phyloP scores from a whole-genome alignment of 2,888 invertebrate species.

The Vandiemenella viatica region DNA sequence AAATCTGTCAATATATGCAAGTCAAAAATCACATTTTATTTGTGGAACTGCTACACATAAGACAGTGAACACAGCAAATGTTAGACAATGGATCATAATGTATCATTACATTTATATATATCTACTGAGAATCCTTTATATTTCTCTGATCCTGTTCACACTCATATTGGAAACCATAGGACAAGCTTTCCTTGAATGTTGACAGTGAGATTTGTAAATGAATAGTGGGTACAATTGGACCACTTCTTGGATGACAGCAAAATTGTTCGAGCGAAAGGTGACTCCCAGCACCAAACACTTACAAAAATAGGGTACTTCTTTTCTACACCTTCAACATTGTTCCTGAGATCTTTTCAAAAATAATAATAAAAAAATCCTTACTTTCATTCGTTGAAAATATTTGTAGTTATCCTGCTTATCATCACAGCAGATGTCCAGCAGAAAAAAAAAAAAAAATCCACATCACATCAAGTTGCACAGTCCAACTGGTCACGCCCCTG shows the following conservation, averaged over 20 bases:
- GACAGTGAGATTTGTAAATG: too few relatives aligned
- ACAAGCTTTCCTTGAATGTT: too few relatives aligned
- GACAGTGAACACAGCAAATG: too few relatives aligned
- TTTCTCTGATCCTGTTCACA: too few relatives aligned
- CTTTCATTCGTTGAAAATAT: slow-evolving; percentile 9
- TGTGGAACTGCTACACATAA: too few relatives aligned
- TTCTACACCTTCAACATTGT: slow-evolving; percentile 6
- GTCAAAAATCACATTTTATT: too few relatives aligned
- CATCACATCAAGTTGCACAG: slow-evolving; percentile 5
- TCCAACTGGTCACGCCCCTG: slow-evolving; percentile 50
- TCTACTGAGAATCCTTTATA: too few relatives aligned
- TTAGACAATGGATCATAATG: too few relatives aligned
- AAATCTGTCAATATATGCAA: too few relatives aligned
- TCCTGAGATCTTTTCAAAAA: slow-evolving; percentile 17
- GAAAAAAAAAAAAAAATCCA: slow-evolving; percentile 4
- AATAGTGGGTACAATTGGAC: slow-evolving; percentile 14
- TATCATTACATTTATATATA: too few relatives aligned
- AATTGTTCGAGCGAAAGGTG: slow-evolving; percentile 5
- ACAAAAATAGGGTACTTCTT: slow-evolving; percentile 15
- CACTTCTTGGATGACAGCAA: slow-evolving; percentile 10
- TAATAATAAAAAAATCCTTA: slow-evolving; percentile 7
- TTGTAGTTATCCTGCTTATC: slow-evolving; percentile 3
- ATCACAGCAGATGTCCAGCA: background rate
- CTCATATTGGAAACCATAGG: too few relatives aligned
- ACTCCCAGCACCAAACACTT: slow-evolving; percentile 15